Evolutionary conservation across 2,113 vertebrate genomes (phyloP).

Genomic region (Columba janthina): DNA sequence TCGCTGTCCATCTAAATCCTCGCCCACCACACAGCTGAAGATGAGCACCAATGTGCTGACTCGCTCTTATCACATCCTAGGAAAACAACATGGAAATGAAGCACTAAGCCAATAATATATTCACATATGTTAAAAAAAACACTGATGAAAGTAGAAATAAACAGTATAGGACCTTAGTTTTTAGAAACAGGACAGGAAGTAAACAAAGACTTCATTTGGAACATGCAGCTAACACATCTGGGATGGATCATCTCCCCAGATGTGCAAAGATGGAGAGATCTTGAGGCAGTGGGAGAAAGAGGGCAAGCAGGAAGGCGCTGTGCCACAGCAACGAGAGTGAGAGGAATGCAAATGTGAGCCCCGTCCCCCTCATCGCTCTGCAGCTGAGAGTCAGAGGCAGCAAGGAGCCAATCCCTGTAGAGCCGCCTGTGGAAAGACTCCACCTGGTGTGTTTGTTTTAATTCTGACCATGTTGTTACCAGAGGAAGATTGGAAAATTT

Average conservation of each 20-base stretch:
- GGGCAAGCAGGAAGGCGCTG: background rate
- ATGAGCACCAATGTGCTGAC: rapidly evolving
- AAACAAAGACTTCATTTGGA: slow-evolving; percentile 46
- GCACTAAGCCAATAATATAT: background rate
- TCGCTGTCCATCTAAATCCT: background rate
- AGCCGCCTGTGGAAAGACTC: background rate
- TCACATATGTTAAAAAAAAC: background rate
- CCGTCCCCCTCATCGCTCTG: rapidly evolving
- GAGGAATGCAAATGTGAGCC: background rate
- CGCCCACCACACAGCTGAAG: rapidly evolving
- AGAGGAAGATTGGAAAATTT: slow-evolving; percentile 12
- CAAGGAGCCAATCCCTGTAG: background rate
- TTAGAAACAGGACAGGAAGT: slow-evolving; percentile 20
- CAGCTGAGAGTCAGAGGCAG: background rate
- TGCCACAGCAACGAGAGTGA: background rate
- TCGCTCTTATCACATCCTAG: background rate
- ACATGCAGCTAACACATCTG: slow-evolving; percentile 19
- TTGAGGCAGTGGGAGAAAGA: background rate
- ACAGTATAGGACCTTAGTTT: background rate
- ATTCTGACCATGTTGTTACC: background rate
- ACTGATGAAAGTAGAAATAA: background rate
- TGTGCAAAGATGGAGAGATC: background rate
- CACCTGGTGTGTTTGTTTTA: background rate
- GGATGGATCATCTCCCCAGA: slow-evolving; percentile 16
- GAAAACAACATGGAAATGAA: background rate